Evolutionary conservation across 2,113 vertebrate species (phyloP).

Genomic region (Glareola pratincola): DNA sequence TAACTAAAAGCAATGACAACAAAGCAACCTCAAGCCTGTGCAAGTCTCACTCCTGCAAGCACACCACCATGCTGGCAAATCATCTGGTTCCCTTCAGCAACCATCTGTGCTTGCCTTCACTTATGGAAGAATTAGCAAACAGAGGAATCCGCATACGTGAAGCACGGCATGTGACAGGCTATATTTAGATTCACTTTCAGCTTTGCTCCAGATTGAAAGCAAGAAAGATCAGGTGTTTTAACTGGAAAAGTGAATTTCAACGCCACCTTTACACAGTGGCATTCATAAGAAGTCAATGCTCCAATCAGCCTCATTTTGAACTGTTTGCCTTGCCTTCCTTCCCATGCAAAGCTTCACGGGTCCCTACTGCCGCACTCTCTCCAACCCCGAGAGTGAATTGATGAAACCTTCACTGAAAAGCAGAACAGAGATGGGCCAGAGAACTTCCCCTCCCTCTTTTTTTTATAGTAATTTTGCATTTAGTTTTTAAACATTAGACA

Average conservation of each 20-base stretch:
- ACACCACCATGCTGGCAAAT: not conserved
- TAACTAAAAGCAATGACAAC: not conserved
- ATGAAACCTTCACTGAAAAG: not conserved
- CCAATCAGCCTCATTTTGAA: not conserved
- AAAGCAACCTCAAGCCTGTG: not conserved
- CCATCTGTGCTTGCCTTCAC: constrained; percentile 40
- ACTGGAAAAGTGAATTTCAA: not conserved
- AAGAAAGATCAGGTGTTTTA: not conserved
- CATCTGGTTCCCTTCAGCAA: not conserved
- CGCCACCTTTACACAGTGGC: not conserved
- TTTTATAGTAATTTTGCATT: not conserved
- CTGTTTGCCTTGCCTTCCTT: not conserved
- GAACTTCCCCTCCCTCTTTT: not conserved
- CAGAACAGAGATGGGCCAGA: not conserved
- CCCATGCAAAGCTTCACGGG: not conserved
- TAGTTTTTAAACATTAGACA: not conserved
- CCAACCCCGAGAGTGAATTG: not conserved
- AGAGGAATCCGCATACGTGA: not conserved
- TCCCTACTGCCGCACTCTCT: not conserved
- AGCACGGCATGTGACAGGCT: not conserved
- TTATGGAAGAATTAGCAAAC: constrained; percentile 20
- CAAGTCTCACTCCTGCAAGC: not conserved
- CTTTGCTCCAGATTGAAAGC: not conserved
- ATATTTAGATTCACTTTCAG: not conserved
- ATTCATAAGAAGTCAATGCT: not conserved